Base-by-base conservation (phyloP, 92 coral and sea anemone genomes). In the Epizoanthus fatuus region DNA sequence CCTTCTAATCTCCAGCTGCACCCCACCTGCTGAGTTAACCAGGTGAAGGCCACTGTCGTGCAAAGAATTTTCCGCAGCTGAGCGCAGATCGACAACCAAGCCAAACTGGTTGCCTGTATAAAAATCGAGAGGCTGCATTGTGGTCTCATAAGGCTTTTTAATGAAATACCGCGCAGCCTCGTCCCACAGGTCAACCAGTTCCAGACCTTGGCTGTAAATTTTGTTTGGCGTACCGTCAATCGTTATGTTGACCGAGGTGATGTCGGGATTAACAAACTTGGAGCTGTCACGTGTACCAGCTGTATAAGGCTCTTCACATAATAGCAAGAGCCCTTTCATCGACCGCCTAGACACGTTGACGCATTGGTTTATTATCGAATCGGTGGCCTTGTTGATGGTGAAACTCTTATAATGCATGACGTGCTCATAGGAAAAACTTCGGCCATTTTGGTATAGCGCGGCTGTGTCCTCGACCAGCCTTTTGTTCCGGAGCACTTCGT, bases 391-490 rank as follows among this genome's bases (percentile, higher is more conserved):
- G 25, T 73, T 17, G 4, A 73, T 0, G 22, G 37, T 39, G 58
- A 73, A 39, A 0, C 5, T 7, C 15, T 72, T 72, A 2, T 7
- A 4, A 7, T 3, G 2, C 20, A 60, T 40, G 58, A 73, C 11
- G 79, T 73, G 79, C 54, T 73, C 62, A n/a, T 73, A 73, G 79
- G 3, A 39, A 25, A 45, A 15, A 40, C 22, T 42, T 1, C 54
- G 44, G 3, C 81, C 81, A 12, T 4, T 17, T 49, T 22, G n/a
- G 42, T 75, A 75, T 2, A 69, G 5, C 12, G 52, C 3, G 47
- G 52, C 74, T 16, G 32, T 14, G 11, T 3, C 19, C 1, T 69
- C 4, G 74, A 56, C 35, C 3, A 69, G 37, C 0, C 8, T 1
- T 17, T 39, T 42, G 9, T 69, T 12, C 22, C 51, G 55, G 16